phyloP scores from a whole-genome alignment of 2,888 invertebrate species.

The Chironomus riparius region DNA sequence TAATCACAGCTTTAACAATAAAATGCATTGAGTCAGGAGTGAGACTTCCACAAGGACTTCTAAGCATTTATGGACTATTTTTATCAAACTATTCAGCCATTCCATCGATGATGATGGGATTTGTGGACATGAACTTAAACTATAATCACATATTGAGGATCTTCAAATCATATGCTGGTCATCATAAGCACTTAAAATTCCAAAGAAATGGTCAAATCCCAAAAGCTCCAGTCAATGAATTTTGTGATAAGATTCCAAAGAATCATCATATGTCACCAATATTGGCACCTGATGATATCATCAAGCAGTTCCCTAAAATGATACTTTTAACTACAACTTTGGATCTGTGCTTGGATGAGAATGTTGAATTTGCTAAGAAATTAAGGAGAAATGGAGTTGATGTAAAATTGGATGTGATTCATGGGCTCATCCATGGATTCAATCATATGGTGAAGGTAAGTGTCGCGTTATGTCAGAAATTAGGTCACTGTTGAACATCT shows the following conservation, averaged over 20 bases:
- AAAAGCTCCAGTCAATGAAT: constrained; percentile 55
- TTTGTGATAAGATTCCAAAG: constrained; percentile 61
- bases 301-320: constrained; percentile 73
- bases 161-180: constrained; percentile 54
- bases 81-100: constrained; percentile 83
- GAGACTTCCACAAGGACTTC: constrained; percentile 74
- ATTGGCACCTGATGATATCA: constrained; percentile 67
- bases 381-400: constrained; percentile 65
- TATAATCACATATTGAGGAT: constrained; percentile 87
- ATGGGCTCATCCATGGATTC: constrained; percentile 92
- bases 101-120: constrained; percentile 80
- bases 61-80: constrained; percentile 84
- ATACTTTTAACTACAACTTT: constrained; percentile 61
- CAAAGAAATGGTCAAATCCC: constrained; percentile 36
- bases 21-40: constrained; percentile 69
- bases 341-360: constrained; percentile 95
- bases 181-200: neutral
- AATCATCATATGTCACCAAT: constrained; percentile 87
- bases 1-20: constrained; percentile 68
- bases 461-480: too few relatives aligned
- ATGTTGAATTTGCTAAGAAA: constrained; percentile 87
- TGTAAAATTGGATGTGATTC: constrained; percentile 74
- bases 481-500: too few relatives aligned
- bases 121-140: constrained; percentile 91
- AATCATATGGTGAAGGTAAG: constrained; percentile 80